phyloP scores from a whole-genome alignment of 2,888 invertebrate genomes.

The Acanthosepion lycidas region DNA sequence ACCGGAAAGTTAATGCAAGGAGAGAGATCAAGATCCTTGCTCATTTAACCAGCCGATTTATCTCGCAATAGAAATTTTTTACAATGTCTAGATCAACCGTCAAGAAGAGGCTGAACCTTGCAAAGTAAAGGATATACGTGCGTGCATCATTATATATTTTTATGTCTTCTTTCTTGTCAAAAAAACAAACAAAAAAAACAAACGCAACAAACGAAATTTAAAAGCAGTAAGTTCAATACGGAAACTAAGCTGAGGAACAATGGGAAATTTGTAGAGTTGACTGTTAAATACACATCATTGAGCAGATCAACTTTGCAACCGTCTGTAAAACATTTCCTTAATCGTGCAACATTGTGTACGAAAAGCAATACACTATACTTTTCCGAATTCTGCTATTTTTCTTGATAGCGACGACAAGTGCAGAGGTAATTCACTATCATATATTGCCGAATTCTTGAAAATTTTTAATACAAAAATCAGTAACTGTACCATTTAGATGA shows the following conservation, averaged over 20 bases:
- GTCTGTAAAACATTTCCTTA: not conserved
- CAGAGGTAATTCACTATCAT: not conserved
- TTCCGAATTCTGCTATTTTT: not conserved
- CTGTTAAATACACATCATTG: not conserved
- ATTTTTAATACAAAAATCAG: too few species aligned
- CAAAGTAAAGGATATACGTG: not conserved
- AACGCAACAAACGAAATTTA: not conserved
- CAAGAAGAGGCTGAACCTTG: conserved; percentile 22
- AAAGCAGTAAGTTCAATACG: not conserved
- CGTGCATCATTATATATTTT: not conserved
- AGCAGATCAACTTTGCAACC: not conserved
- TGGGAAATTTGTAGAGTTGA: not conserved
- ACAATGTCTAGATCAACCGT: not conserved
- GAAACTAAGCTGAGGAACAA: not conserved
- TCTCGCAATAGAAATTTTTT: not conserved
- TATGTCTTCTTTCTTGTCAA: not conserved
- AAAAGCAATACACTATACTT: not conserved
- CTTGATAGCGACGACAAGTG: not conserved
- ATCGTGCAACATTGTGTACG: not conserved
- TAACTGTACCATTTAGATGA: too few species aligned
- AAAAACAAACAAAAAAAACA: not conserved
- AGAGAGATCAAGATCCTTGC: conserved; percentile 21
- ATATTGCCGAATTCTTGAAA: too few species aligned
- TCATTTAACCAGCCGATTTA: conserved; percentile 4
- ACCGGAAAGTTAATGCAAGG: not conserved